phyloP scores from a whole-genome alignment of 2,888 invertebrate species.

The Ernsta delagoae region DNA sequence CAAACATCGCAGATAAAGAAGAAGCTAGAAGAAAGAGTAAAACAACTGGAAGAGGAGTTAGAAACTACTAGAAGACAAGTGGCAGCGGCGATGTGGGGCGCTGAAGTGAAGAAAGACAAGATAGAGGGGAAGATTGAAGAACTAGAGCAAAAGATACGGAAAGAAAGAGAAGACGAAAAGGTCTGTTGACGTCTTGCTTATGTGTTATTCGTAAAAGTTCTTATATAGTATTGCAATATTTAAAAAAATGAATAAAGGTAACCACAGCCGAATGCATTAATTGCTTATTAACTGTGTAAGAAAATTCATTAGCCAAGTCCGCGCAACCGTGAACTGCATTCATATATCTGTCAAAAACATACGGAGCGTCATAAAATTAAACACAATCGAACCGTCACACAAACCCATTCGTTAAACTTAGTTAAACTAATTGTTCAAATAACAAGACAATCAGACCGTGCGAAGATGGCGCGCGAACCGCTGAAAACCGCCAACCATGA shows the following conservation, averaged over 20 bases:
- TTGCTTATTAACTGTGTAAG: not conserved
- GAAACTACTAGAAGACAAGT: slow-evolving; percentile 63
- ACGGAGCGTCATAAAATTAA: slow-evolving; percentile 13
- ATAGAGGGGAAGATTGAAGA: slow-evolving; percentile 62
- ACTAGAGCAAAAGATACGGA: slow-evolving; percentile 58
- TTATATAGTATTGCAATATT: too few species aligned
- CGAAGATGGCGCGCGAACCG: slow-evolving; percentile 40
- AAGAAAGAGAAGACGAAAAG: slow-evolving; percentile 57
- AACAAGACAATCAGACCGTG: slow-evolving; percentile 32
- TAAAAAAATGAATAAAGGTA: too few species aligned
- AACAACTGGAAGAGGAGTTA: slow-evolving; percentile 63
- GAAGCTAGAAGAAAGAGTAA: slow-evolving; percentile 57
- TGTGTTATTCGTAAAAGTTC: too few species aligned
- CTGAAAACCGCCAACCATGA: slow-evolving; percentile 53
- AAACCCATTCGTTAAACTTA: slow-evolving; percentile 3
- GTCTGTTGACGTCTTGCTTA: slow-evolving; percentile 44
- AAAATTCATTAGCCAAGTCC: not conserved
- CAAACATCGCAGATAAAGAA: slow-evolving; percentile 52
- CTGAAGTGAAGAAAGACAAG: slow-evolving; percentile 59
- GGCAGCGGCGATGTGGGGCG: slow-evolving; percentile 54
- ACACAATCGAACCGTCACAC: slow-evolving; percentile 5
- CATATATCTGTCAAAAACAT: slow-evolving; percentile 5
- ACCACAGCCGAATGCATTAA: too few species aligned
- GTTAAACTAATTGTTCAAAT: slow-evolving; percentile 21
- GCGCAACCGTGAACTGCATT: slow-evolving; percentile 11